A percentile compares a stretch with the other conserved stretches of the same genome.
These are phyloP conservation scores for Bufo bufo DNA, from an alignment of 2,113 vertebrate genomes.

Conservation along the genomic window DNA sequence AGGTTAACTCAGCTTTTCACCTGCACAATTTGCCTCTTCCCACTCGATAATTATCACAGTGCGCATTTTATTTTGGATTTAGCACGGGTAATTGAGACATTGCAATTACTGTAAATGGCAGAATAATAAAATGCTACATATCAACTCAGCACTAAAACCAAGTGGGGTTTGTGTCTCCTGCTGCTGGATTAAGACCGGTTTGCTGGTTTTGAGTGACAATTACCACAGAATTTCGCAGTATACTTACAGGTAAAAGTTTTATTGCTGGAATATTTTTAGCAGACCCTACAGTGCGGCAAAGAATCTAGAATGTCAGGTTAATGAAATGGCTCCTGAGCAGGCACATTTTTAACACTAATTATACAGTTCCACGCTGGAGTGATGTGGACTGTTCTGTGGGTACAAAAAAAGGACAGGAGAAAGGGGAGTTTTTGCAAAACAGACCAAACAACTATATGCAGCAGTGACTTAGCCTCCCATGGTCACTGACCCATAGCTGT, in stretches of 20 bases:
- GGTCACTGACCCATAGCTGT: neutral
- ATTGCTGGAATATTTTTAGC: constrained; percentile 33
- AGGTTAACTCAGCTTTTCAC: constrained; percentile 44
- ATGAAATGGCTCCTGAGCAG: neutral
- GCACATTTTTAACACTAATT: neutral
- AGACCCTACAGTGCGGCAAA: constrained; percentile 5
- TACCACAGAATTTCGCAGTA: neutral
- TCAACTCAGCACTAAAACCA: constrained; percentile 28
- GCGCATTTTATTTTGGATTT: constrained; percentile 35
- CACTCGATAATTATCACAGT: constrained; percentile 36
- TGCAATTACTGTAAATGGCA: constrained; percentile 47
- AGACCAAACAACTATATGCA: neutral
- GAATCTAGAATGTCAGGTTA: constrained; percentile 16
- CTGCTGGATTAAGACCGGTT: neutral
- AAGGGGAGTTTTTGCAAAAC: neutral
- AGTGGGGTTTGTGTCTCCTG: constrained; percentile 7
- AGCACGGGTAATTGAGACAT: constrained; percentile 25
- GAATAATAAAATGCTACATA: constrained; percentile 36
- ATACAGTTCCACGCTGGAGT: neutral
- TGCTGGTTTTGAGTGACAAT: constrained; percentile 22
- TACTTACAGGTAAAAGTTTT: constrained; percentile 15
- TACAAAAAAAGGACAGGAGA: neutral
- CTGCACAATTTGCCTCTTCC: constrained; percentile 34
- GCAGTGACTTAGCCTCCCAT: neutral
- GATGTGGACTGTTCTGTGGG: neutral